Percentiles rank a stretch among this genome's conserved stretches.
Conservation (phyloP, 1,140 invertebrate genomes). For the Aphidius ervi region DNA sequence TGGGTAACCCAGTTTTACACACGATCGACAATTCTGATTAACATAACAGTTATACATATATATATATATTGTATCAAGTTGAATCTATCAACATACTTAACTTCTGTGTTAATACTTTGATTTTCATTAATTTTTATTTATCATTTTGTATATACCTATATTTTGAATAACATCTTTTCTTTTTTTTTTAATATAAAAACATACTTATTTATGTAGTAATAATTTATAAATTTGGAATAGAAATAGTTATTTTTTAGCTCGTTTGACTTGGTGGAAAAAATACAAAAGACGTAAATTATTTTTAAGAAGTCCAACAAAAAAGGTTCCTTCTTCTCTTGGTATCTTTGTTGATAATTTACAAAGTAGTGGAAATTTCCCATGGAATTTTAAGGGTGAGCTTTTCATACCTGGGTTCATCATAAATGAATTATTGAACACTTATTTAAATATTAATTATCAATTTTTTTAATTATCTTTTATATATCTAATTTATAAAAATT, state of each 20-base stretch:
- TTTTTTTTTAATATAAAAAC: neutral
- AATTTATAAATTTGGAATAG: constrained; percentile 6
- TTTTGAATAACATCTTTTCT: neutral
- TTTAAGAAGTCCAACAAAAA: constrained; percentile 21
- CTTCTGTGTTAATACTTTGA: neutral
- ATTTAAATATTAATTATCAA: too few species aligned
- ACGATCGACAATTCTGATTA: constrained; percentile 33
- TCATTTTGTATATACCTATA: too few species aligned
- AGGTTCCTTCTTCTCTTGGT: constrained; percentile 11
- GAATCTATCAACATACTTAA: constrained; percentile 9
- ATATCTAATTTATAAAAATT: too few species aligned
- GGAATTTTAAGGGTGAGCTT: constrained; percentile 48
- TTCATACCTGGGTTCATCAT: constrained; percentile 5
- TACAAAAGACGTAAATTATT: constrained; percentile 32
- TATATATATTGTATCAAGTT: neutral
- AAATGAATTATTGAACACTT: neutral
- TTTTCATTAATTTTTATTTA: constrained; percentile 3
- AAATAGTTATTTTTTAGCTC: constrained; percentile 43
- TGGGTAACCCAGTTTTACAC: constrained; percentile 31
- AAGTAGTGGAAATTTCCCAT: constrained; percentile 40
- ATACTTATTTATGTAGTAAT: neutral
- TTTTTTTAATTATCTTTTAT: too few species aligned
- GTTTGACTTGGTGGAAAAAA: constrained; percentile 45
- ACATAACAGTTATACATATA: constrained; percentile 35
- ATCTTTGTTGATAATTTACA: constrained; percentile 35